phyloP scores from a whole-genome alignment of 30 jellyfish, hydroid and myxozoan genomes.

The Aurelia aurita region DNA sequence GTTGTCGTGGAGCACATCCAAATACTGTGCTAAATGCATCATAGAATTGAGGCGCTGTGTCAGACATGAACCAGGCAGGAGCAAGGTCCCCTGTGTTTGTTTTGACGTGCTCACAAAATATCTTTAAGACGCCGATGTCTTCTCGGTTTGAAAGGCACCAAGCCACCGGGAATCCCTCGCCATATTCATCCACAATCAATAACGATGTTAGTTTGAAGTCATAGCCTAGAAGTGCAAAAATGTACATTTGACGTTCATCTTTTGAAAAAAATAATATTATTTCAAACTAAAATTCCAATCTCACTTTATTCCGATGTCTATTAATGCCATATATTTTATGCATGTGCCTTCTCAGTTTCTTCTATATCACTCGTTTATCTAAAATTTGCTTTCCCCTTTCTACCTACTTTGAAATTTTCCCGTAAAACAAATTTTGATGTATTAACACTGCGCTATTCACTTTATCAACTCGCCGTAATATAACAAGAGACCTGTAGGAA shows the following conservation, averaged over 20 bases:
- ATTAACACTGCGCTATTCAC: no score
- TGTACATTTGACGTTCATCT: background rate
- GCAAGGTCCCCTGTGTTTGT: background rate
- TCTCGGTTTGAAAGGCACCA: constrained; percentile 12
- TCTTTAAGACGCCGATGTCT: background rate
- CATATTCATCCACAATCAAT: constrained; percentile 2
- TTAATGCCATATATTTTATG: no score
- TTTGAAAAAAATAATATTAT: no score
- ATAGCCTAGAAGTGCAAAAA: background rate
- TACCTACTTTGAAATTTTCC: no score
- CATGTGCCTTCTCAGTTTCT: background rate
- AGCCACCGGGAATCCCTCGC: constrained; percentile 4
- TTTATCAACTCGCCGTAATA: no score
- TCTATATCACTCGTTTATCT: no score
- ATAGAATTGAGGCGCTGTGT: background rate
- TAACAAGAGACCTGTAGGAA: no score
- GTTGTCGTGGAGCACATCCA: no score
- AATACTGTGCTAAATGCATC: background rate
- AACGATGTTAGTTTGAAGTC: background rate
- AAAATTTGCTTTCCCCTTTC: no score
- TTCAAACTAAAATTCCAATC: no score
- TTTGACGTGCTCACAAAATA: background rate
- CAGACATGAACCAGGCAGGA: constrained; percentile 5
- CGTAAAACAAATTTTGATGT: no score
- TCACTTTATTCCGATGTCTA: no score